phyloP scores from a whole-genome alignment of 2,888 invertebrate species.

The Noctua janthe region DNA sequence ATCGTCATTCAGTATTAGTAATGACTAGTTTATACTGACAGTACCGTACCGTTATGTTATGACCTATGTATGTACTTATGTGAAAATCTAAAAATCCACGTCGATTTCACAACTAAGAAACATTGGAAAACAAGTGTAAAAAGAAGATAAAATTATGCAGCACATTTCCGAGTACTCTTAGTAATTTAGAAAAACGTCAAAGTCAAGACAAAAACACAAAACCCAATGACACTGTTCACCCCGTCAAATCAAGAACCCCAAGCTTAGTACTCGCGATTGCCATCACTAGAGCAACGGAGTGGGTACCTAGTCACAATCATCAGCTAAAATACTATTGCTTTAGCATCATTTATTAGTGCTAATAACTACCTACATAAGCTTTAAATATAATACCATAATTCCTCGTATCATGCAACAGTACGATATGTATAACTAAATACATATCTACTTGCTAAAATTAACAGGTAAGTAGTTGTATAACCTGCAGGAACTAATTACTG shows the following conservation, averaged over 20 bases:
- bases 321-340: neutral
- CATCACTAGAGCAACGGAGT: neutral
- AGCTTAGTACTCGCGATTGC: neutral
- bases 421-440: neutral
- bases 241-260: neutral
- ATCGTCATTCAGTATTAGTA: neutral
- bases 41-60: neutral
- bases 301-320: neutral
- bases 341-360: neutral
- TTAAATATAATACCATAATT: no score
- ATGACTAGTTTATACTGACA: neutral
- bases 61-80: neutral
- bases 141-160: neutral
- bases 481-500: conserved; percentile 22
- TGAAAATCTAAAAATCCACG: neutral
- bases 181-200: no score
- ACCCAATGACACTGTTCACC: neutral
- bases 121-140: neutral
- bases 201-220: neutral
- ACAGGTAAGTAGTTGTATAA: neutral
- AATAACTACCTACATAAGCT: no score
- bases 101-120: neutral
- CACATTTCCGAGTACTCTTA: neutral
- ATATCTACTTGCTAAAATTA: neutral
- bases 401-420: neutral